Conservation (phyloP, 2,888 invertebrate genomes). For the Lasioglossum leucozonium region DNA sequence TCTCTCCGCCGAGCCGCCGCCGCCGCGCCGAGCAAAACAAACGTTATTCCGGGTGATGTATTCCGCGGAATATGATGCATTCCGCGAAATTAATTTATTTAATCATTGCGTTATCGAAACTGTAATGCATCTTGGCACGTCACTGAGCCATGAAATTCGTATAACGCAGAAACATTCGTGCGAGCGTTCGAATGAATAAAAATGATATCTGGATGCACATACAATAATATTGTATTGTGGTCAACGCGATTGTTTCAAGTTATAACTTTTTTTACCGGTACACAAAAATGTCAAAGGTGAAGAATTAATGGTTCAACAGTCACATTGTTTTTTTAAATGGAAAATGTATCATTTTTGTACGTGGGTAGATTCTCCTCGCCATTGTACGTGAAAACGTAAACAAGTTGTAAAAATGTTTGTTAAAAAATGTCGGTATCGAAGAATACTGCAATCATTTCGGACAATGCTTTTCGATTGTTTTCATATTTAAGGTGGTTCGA, state of each 20-base stretch:
- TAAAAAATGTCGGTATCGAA: background rate
- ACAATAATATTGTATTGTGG: background rate
- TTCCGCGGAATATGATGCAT: background rate
- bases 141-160: background rate
- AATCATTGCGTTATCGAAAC: constrained; percentile 19
- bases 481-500: no score
- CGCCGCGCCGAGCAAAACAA: no score
- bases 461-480: no score
- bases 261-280: background rate
- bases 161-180: background rate
- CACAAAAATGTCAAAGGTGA: background rate
- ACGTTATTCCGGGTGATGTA: background rate
- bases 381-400: no score
- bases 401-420: background rate
- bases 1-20: background rate
- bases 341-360: no score
- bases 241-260: background rate
- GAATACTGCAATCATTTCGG: no score
- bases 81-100: constrained; percentile 14
- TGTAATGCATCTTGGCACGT: constrained; percentile 10
- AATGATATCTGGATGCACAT: background rate
- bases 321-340: no score
- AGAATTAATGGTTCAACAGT: background rate
- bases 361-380: no score
- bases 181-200: background rate